Evolutionary conservation across 2,888 invertebrate species (phyloP).

Genomic region (Hermodice carunculata): DNA sequence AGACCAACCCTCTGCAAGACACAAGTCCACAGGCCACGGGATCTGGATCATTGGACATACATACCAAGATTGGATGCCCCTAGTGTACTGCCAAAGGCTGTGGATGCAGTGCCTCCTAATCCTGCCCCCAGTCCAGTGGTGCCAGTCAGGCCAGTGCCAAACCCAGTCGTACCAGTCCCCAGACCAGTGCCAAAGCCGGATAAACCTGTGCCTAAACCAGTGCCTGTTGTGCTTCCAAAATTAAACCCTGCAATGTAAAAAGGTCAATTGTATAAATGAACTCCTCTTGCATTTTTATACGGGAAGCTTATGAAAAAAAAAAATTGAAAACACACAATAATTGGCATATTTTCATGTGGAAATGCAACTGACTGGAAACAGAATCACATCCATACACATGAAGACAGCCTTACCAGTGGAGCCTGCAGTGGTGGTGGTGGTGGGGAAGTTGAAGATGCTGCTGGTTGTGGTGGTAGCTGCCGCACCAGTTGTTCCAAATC

Average conservation of each 20-base stretch:
- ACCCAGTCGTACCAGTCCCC: slow-evolving; percentile 22
- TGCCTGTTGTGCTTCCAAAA: slow-evolving; percentile 9
- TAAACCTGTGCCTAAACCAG: slow-evolving; percentile 17
- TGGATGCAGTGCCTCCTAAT: slow-evolving; percentile 3
- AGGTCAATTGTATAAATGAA: not conserved
- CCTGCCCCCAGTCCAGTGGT: slow-evolving; percentile 12
- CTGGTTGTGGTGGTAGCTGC: slow-evolving; percentile 9
- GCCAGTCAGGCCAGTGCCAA: slow-evolving; percentile 8
- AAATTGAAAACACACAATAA: not conserved
- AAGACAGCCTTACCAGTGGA: too few relatives aligned
- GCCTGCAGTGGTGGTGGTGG: too few relatives aligned
- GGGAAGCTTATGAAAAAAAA: not conserved
- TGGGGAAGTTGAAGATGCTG: slow-evolving; percentile 5
- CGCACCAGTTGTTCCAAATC: slow-evolving; percentile 16
- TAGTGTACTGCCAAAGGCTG: slow-evolving; percentile 14
- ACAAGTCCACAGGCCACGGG: too few relatives aligned
- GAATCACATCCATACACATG: too few relatives aligned
- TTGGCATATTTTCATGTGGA: not conserved
- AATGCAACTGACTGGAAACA: too few relatives aligned
- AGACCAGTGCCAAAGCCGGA: slow-evolving; percentile 17
- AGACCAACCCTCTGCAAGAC: too few relatives aligned
- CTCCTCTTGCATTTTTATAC: not conserved
- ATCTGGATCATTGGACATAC: too few relatives aligned
- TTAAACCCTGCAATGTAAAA: not conserved
- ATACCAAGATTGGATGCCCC: too few relatives aligned